Evolutionary conservation across 2,888 invertebrate species (phyloP), one percentile per base, ranked within the genome.

Genomic region (Eupithecia exiguata): DNA sequence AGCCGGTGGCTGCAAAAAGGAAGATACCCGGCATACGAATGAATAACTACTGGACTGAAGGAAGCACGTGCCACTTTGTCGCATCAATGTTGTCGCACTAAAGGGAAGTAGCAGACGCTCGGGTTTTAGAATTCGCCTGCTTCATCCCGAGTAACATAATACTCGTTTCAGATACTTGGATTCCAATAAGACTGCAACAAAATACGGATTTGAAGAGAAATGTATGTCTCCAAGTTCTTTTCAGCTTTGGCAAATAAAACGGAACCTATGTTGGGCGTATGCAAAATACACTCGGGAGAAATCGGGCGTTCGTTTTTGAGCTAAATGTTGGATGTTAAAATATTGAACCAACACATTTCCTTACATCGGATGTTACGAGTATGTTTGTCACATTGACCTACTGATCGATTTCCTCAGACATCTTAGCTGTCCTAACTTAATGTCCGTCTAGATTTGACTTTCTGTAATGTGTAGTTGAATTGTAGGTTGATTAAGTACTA

Each of bases 21-120:
- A 75, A 70, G 76, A 78, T 14, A 77, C 65, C 69, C 74, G 72
- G 84, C 84, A 86, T 87, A 84, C 83, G 81, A 86, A 86, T 84
- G 84, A 83, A 84, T 81, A 80, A 81, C 77, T 70, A 72, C 72
- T 77, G 68, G 76, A 77, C 74, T 70, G 77, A 75, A 79, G 69
- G 67, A 35, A 66, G 77, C 77, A 80, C 79, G 79, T 78, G 67
- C 76, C 78, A 81, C 78, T 81, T 82, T 82, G 79, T 80, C 81
- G 78, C 78, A 76, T 79, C 80, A 79, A 75, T 78, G 76, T 79
- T 75, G 77, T 72, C 69, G 75, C 62, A 71, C 73, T 70, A 65
- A 77, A 72, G 69, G 68, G 43, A 65, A 72, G 74, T 70, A 74
- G 75, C 75, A 36, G 69, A 71, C 72, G 76, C 76, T 74, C 67